Conservation (phyloP, 1,140 invertebrate species). For the Cydia fagiglandana region DNA sequence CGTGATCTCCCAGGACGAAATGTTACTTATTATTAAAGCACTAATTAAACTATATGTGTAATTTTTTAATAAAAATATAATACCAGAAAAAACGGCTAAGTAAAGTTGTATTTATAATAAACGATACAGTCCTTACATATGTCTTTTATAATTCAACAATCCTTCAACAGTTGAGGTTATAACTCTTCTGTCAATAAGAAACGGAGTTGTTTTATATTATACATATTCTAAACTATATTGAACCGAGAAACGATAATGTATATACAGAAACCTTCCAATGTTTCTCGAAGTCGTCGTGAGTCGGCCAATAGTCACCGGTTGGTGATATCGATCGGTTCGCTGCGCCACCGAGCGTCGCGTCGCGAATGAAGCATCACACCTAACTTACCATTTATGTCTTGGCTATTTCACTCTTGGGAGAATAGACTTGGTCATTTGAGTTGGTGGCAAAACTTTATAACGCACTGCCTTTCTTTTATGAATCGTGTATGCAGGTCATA, state of each 20-base stretch:
- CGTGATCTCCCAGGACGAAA: too few relatives aligned
- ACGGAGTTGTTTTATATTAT: too few relatives aligned
- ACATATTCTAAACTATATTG: not conserved
- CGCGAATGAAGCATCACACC: not conserved
- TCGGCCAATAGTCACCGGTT: constrained; percentile 4
- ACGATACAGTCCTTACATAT: too few relatives aligned
- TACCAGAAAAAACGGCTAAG: too few relatives aligned
- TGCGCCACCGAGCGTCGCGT: constrained; percentile 3
- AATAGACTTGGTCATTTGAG: not conserved
- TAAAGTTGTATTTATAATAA: too few relatives aligned
- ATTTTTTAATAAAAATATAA: too few relatives aligned
- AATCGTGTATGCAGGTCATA: not conserved
- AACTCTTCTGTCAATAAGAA: too few relatives aligned
- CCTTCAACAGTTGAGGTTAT: too few relatives aligned
- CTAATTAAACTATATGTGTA: too few relatives aligned
- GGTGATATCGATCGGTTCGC: constrained; percentile 7
- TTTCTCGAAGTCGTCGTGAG: constrained; percentile 6
- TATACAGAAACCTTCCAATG: not conserved
- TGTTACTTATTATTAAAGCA: too few relatives aligned
- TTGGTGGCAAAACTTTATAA: not conserved
- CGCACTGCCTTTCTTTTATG: not conserved
- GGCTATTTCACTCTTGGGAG: not conserved
- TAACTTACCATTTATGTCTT: not conserved
- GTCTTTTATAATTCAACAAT: too few relatives aligned
- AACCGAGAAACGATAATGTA: not conserved